A percentile compares a stretch with the other conserved stretches of the same genome.
These are phyloP conservation scores for Chaetogeoica ovagalla DNA, from an alignment of 2,888 invertebrate genomes.

Conservation along the genomic window DNA sequence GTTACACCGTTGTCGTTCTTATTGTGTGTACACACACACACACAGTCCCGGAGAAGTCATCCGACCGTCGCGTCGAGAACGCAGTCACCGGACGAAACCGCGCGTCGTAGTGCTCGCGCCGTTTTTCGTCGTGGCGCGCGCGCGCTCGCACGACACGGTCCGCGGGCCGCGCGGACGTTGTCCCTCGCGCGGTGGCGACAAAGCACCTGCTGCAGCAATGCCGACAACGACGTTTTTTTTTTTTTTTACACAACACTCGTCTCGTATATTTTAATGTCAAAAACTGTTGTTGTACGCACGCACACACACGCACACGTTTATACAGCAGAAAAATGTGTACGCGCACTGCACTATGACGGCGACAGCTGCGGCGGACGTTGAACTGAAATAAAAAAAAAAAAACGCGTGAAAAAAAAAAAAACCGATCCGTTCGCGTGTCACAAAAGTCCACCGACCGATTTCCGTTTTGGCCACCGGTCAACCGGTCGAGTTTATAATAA, in stretches of 20 bases:
- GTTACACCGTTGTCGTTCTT: not conserved
- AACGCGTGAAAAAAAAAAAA: not conserved
- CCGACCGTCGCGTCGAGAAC: conserved; percentile 3
- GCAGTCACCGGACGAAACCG: conserved; percentile 11
- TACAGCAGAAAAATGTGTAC: not conserved
- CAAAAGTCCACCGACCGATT: not conserved
- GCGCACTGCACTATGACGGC: not conserved
- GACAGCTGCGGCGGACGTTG: not conserved
- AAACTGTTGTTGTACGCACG: too few relatives aligned
- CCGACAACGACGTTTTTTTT: not conserved
- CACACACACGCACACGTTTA: too few relatives aligned
- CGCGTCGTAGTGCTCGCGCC: too few relatives aligned
- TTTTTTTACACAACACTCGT: not conserved
- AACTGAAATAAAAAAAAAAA: not conserved
- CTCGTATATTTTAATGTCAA: too few relatives aligned
- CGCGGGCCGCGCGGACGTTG: conserved; percentile 34
- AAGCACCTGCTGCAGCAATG: conserved; percentile 22
- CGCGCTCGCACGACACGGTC: conserved; percentile 38
- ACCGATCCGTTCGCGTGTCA: not conserved
- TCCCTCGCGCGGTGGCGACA: not conserved
- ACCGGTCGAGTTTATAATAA: too few relatives aligned
- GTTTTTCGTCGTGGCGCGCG: not conserved
- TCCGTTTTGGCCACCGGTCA: not conserved
- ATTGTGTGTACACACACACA: too few relatives aligned
- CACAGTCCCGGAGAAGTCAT: not conserved